These are phyloP conservation scores for Ctenopoma multispine DNA, from an alignment of 2,797 vertebrate species.

Conservation along the genomic window DNA sequence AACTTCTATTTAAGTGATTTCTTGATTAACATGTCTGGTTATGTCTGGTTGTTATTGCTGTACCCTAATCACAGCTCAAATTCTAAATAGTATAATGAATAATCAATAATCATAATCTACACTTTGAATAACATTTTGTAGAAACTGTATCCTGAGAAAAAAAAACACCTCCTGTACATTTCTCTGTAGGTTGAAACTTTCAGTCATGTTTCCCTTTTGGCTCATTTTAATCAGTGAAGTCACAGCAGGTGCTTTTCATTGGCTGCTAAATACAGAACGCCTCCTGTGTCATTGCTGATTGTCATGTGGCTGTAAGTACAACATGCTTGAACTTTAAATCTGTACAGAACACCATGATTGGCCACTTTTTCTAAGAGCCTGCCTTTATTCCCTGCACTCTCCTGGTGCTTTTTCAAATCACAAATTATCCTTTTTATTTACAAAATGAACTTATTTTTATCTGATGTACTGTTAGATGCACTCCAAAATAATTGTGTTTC, in stretches of 20 bases:
- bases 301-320: not conserved
- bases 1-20: no score
- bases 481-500: not conserved
- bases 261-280: conserved; percentile 19
- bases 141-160: not conserved
- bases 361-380: not conserved
- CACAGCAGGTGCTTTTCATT: conserved; percentile 16
- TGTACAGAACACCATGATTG: not conserved
- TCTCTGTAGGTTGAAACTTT: not conserved
- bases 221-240: conserved; percentile 19
- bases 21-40: no score
- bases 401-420: conserved; percentile 5
- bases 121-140: not conserved
- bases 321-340: conserved; percentile 3
- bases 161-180: not conserved
- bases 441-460: not conserved
- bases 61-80: no score
- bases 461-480: not conserved
- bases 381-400: not conserved
- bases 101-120: not conserved
- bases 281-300: conserved; percentile 26
- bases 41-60: no score
- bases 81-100: no score
- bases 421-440: not conserved
- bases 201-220: not conserved